Evolutionary conservation across 2,797 vertebrate species (phyloP).

Genomic region (Neomorphus geoffroyi): DNA sequence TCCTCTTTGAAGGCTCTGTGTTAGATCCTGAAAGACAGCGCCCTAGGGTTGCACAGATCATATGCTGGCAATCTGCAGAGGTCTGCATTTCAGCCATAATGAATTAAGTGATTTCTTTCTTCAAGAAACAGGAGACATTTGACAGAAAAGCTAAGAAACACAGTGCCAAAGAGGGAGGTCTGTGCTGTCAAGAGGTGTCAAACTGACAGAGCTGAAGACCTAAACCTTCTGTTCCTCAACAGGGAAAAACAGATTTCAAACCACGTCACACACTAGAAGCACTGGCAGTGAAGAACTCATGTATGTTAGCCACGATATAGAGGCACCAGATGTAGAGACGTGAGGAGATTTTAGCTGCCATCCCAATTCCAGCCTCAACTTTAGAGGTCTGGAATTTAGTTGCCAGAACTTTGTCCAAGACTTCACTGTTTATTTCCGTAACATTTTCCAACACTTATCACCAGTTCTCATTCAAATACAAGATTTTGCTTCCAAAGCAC

Average conservation of each 20-base stretch:
- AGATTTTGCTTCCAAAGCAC: background rate
- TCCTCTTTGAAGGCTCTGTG: background rate
- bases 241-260: constrained; percentile 52
- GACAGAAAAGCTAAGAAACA: constrained; percentile 40
- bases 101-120: constrained; percentile 48
- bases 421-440: background rate
- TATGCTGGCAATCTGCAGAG: background rate
- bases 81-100: constrained; percentile 11
- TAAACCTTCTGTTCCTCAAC: constrained; percentile 58
- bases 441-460: background rate
- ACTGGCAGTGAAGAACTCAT: constrained; percentile 38
- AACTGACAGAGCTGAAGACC: constrained; percentile 46
- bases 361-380: background rate
- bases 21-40: background rate
- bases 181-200: constrained; percentile 61
- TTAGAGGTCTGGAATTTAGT: background rate
- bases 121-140: constrained; percentile 28
- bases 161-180: constrained; percentile 44
- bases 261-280: constrained; percentile 28
- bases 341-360: constrained; percentile 5
- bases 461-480: background rate
- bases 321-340: constrained; percentile 16
- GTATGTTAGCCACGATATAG: constrained; percentile 15
- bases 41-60: background rate
- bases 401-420: background rate